Conservation (phyloP, 1,140 invertebrate genomes). For the Scaptomyza montana region DNA sequence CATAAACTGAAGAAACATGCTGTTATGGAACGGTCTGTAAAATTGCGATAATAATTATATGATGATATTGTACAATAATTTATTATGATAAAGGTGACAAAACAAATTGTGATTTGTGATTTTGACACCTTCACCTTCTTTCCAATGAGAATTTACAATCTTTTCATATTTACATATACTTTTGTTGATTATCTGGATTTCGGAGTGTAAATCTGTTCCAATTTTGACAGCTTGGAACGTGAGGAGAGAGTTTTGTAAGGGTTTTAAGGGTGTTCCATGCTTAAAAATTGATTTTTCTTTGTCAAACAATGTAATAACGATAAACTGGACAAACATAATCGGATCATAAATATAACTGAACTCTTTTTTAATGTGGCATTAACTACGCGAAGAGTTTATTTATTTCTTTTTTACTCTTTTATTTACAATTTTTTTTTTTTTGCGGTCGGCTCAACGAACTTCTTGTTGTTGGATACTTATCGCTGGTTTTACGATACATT, state of each 20-base stretch:
- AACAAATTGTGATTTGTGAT: neutral
- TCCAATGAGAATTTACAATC: neutral
- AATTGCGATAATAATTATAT: conserved; percentile 2
- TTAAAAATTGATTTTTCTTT: conserved; percentile 72
- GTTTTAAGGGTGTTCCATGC: conserved; percentile 38
- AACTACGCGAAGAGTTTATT: conserved; percentile 39
- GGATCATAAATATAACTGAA: conserved; percentile 34
- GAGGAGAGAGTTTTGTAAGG: conserved; percentile 5
- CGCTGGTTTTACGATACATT: conserved; percentile 72
- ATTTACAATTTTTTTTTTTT: neutral
- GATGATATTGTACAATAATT: neutral
- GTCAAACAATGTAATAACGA: conserved; percentile 53
- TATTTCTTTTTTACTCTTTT: neutral
- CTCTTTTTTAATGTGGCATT: conserved; percentile 58
- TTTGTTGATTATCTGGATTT: too few species aligned
- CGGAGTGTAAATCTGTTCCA: conserved; percentile 19
- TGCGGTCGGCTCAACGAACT: conserved; percentile 30
- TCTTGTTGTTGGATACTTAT: conserved; percentile 64
- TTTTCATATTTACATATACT: neutral
- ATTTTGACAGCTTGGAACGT: conserved; percentile 54
- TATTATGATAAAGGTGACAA: neutral
- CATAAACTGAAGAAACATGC: neutral
- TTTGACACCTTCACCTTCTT: neutral
- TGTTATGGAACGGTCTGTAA: neutral
- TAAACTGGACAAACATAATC: conserved; percentile 53